phyloP scores from a whole-genome alignment of 2,797 vertebrate genomes.

The Cynopterus sphinx region DNA sequence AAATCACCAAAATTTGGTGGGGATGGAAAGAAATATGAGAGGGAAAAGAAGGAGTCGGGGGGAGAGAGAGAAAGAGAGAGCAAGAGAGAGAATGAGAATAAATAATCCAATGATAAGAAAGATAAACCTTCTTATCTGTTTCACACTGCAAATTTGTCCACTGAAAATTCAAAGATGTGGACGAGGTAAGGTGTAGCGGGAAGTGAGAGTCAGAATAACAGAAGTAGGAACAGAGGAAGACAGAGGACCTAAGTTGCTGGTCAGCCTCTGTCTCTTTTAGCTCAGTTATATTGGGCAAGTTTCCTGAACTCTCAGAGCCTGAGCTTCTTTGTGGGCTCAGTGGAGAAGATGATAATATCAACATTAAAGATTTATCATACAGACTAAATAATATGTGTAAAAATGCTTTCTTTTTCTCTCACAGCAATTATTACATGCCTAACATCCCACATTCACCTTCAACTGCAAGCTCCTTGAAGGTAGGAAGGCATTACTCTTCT shows the following conservation, averaged over 20 bases:
- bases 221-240: neutral
- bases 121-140: neutral
- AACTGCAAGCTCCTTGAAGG: neutral
- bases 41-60: neutral
- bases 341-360: neutral
- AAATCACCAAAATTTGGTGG: neutral
- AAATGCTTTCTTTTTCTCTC: constrained; percentile 20
- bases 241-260: neutral
- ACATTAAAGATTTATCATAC: neutral
- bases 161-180: neutral
- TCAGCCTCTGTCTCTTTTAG: neutral
- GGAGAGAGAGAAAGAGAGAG: neutral
- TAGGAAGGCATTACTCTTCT: neutral
- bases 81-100: neutral
- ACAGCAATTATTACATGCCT: neutral
- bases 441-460: neutral
- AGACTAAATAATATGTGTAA: neutral
- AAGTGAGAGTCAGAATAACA: neutral
- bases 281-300: neutral
- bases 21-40: neutral
- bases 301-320: neutral
- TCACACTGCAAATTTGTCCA: neutral
- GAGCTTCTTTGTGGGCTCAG: neutral
- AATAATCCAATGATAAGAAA: neutral
- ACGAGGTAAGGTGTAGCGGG: neutral